Evolutionary conservation across 2,113 vertebrate genomes (phyloP), one percentile per base, ranked within the genome.

Genomic region (Canis aureus): DNA sequence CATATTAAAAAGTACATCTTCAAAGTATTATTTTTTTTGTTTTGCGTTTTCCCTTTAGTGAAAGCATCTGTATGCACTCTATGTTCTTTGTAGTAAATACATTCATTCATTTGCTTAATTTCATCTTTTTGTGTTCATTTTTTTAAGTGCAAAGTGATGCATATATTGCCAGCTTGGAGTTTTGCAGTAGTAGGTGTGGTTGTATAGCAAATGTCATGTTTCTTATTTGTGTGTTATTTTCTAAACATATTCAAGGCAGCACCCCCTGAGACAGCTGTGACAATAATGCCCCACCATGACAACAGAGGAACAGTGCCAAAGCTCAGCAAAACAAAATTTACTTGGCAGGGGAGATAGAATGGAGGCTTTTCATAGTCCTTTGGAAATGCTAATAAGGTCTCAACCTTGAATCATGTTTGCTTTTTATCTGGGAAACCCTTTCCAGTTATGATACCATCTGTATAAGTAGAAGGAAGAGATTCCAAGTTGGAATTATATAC

Each of bases 321-420:
- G 96, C 97, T 98, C 86, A 98, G 96, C 74, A 96, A 97, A 98
- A 98, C 53, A 94, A 94, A 94, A 97, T 97, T 97, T 98, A 88
- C 51, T 95, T 98, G 98, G 97, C 97, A 95, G 13, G 35, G 95
- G 76, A 84, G 88, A 57, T 69, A 98, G 85, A 97, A 90, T 55
- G 79, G 97, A 94, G 96, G 80, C 59, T 95, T 98, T 97, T 95
- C 93, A 98, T 84, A 91, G 97, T 87, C 97, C 97, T 97, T 97
- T 98, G 93, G 97, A 98, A 98, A 99, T 98, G 91, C 91, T 98
- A 98, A 98, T 97, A 97, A 96, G 82, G 97, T 95, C 95, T 97
- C 96, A 97, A 97, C 98, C 93, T 97, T 97, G 88, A 97, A 97
- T 90, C 93, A 15, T 97, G 97, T 98, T 98, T 97, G 89, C 91